These are phyloP conservation scores for Lucinisca nassula DNA, from an alignment of 2,888 invertebrate species.

Conservation along the genomic window DNA sequence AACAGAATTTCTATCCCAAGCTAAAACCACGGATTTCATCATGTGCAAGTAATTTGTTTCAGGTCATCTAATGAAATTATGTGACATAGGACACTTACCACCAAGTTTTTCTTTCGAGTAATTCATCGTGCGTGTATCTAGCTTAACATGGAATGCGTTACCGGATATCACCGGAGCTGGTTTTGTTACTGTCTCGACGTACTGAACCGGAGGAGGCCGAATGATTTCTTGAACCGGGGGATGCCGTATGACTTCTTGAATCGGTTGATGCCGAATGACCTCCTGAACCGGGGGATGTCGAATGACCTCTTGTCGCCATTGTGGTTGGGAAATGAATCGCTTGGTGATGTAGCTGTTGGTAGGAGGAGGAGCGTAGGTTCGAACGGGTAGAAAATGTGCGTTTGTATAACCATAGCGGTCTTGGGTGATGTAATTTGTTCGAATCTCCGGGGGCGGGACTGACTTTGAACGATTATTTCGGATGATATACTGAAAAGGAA, in stretches of 20 bases:
- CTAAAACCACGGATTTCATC: no score
- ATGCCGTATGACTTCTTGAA: not conserved
- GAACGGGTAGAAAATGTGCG: not conserved
- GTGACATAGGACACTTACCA: not conserved
- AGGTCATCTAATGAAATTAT: no score
- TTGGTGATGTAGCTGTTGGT: not conserved
- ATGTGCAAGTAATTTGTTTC: no score
- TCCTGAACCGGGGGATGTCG: not conserved
- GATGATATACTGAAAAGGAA: not conserved
- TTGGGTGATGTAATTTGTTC: not conserved
- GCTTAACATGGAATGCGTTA: not conserved
- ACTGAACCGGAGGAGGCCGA: not conserved
- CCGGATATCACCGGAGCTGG: not conserved
- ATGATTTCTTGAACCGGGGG: not conserved
- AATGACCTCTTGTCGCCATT: not conserved
- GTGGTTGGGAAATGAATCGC: not conserved
- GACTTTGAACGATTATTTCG: not conserved
- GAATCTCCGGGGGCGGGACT: not conserved
- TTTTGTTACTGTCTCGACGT: not conserved
- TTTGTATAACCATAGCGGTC: not conserved
- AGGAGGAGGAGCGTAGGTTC: not conserved
- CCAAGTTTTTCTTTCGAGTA: slow-evolving; percentile 1
- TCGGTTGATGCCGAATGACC: not conserved
- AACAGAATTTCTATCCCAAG: no score
- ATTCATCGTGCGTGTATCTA: not conserved